Percentiles rank a stretch among this genome's conserved stretches.
These are phyloP conservation scores for Mystacides longicornis DNA, from an alignment of 2,888 invertebrate genomes.

Conservation along the genomic window DNA sequence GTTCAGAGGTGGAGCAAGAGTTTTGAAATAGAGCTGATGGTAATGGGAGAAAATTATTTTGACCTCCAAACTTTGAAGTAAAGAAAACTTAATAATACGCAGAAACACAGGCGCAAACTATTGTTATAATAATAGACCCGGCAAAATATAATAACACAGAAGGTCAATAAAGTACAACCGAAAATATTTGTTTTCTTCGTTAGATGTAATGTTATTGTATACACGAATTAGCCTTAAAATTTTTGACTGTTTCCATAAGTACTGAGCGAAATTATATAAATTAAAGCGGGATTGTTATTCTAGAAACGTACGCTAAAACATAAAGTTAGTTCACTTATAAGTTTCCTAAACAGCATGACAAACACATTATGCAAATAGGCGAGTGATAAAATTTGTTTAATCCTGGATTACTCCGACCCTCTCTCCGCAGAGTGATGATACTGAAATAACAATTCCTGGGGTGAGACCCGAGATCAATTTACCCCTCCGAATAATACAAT, in stretches of 20 bases:
- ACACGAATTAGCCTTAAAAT: neutral
- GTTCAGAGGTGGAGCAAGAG: too few species aligned
- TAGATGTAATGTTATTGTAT: too few species aligned
- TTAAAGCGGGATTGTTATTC: neutral
- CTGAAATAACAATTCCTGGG: conserved; percentile 16
- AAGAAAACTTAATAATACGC: too few species aligned
- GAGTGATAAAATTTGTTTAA: conserved; percentile 25
- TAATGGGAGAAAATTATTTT: too few species aligned
- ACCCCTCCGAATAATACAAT: conserved; percentile 14
- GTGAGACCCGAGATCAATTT: conserved; percentile 8
- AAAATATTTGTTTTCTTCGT: too few species aligned
- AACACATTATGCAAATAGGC: conserved; percentile 24
- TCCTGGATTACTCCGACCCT: conserved; percentile 21
- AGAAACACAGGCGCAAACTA: too few species aligned
- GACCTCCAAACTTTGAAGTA: too few species aligned
- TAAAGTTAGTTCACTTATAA: conserved; percentile 1
- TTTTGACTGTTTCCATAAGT: neutral
- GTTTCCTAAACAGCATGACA: conserved; percentile 4
- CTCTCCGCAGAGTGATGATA: conserved; percentile 12
- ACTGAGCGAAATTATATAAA: neutral
- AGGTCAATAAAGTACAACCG: too few species aligned
- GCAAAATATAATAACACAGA: too few species aligned
- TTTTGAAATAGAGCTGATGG: too few species aligned
- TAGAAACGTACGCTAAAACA: neutral
- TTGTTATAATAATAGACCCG: too few species aligned